phyloP scores from a whole-genome alignment of 2,797 vertebrate genomes.

The Valencia hispanica region DNA sequence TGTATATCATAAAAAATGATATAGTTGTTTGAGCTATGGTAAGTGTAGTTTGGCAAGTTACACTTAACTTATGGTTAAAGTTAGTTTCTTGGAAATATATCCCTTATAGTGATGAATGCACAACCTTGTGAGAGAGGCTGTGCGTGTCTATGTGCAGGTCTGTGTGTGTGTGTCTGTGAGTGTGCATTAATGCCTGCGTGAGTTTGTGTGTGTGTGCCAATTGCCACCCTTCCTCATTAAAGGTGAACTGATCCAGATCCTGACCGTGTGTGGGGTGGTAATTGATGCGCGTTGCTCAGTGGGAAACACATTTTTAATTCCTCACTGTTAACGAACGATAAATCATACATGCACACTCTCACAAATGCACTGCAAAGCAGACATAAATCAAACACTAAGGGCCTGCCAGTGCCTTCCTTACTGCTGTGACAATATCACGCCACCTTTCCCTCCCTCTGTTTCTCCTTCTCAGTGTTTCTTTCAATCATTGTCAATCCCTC shows the following conservation, averaged over 20 bases:
- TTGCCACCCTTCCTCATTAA: constrained; percentile 73
- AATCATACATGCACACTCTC: constrained; percentile 50
- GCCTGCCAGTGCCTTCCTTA: constrained; percentile 53
- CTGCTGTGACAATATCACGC: constrained; percentile 65
- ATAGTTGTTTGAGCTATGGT: background rate
- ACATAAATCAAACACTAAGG: constrained; percentile 76
- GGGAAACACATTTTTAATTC: constrained; percentile 80
- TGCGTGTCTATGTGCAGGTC: background rate
- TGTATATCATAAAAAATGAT: background rate
- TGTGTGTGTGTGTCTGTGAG: constrained; percentile 4
- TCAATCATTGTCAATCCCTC: constrained; percentile 57
- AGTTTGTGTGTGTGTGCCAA: constrained; percentile 5
- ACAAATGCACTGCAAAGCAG: constrained; percentile 46
- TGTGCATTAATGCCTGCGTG: constrained; percentile 5
- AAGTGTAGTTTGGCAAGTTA: background rate
- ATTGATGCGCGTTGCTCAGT: constrained; percentile 75
- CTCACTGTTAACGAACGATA: constrained; percentile 78
- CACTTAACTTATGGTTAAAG: background rate
- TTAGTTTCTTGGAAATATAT: background rate
- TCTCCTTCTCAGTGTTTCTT: constrained; percentile 48
- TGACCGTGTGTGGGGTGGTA: constrained; percentile 63
- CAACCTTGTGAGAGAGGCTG: background rate
- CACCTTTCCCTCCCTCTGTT: constrained; percentile 52
- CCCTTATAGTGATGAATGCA: background rate
- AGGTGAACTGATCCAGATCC: constrained; percentile 71